These are phyloP conservation scores for Arrhopalites spinosus DNA, from an alignment of 2,888 invertebrate genomes.

Conservation along the genomic window DNA sequence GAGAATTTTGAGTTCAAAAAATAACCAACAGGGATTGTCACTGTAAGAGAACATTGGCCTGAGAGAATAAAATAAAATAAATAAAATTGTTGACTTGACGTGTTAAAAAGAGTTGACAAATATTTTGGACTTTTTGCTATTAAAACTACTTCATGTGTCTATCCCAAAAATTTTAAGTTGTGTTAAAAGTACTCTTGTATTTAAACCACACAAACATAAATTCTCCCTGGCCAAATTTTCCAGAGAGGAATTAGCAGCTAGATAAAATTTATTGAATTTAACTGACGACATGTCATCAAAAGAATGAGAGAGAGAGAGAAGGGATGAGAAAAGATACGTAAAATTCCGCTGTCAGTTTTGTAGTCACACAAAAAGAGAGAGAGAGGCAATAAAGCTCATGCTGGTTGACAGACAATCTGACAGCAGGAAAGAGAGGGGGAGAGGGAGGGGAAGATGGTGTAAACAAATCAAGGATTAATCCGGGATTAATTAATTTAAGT, in stretches of 20 bases:
- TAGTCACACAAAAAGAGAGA: background rate
- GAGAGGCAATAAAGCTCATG: background rate
- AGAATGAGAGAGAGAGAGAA: background rate
- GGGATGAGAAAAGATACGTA: background rate
- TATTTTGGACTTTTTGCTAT: too few species aligned
- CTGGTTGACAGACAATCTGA: slow-evolving; percentile 2
- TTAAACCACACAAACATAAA: too few species aligned
- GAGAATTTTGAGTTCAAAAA: too few species aligned
- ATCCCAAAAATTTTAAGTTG: too few species aligned
- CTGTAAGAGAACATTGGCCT: too few species aligned
- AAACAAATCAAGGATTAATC: slow-evolving; percentile 24
- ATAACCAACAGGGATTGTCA: too few species aligned
- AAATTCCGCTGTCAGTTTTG: background rate
- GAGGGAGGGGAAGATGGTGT: background rate
- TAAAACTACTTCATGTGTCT: too few species aligned
- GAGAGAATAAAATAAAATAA: too few species aligned
- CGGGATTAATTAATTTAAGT: slow-evolving; percentile 18
- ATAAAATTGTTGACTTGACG: too few species aligned
- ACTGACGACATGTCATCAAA: background rate
- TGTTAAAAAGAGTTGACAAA: background rate
- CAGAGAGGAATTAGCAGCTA: background rate
- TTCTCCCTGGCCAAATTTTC: too few species aligned
- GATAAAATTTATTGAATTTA: slow-evolving; percentile 1
- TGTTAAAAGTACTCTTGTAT: too few species aligned
- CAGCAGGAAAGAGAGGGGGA: background rate